phyloP scores from a whole-genome alignment of 2,888 invertebrate species.

The Archips xylosteana region DNA sequence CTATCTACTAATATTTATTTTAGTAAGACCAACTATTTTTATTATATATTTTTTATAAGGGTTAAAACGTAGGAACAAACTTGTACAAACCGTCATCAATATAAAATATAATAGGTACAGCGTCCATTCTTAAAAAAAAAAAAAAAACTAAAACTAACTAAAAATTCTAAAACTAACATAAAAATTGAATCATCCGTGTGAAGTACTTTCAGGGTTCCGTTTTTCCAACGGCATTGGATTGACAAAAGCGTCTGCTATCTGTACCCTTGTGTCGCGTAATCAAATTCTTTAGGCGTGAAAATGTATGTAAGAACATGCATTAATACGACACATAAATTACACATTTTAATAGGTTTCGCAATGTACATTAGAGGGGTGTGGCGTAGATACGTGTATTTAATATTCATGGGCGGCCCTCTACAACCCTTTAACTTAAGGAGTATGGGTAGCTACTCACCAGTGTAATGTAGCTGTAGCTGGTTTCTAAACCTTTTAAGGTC shows the following conservation, averaged over 20 bases:
- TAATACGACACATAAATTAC: slow-evolving; percentile 43
- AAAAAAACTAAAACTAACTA: too few relatives aligned
- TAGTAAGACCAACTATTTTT: too few relatives aligned
- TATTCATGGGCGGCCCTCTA: slow-evolving; percentile 43
- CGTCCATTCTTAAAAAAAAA: too few relatives aligned
- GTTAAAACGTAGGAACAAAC: too few relatives aligned
- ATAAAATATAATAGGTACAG: too few relatives aligned
- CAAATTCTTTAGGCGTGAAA: slow-evolving; percentile 33
- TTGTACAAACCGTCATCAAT: too few relatives aligned
- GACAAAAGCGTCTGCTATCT: slow-evolving; percentile 7
- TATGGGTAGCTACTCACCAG: slow-evolving; percentile 31
- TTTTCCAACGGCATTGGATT: not conserved
- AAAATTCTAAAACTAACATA: not conserved
- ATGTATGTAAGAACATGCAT: slow-evolving; percentile 31
- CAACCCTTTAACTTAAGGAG: slow-evolving; percentile 36
- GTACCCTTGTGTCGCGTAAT: slow-evolving; percentile 10
- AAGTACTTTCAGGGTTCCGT: not conserved
- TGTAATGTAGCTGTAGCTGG: not conserved
- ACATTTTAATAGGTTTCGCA: slow-evolving; percentile 45
- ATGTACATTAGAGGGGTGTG: slow-evolving; percentile 42
- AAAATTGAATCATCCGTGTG: not conserved
- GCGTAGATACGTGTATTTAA: slow-evolving; percentile 44
- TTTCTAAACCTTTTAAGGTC: slow-evolving; percentile 31
- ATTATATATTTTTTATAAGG: too few relatives aligned
- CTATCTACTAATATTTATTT: too few relatives aligned